These are phyloP conservation scores for Eupleurogrammus muticus DNA, from an alignment of 2,797 vertebrate species.

Conservation along the genomic window DNA sequence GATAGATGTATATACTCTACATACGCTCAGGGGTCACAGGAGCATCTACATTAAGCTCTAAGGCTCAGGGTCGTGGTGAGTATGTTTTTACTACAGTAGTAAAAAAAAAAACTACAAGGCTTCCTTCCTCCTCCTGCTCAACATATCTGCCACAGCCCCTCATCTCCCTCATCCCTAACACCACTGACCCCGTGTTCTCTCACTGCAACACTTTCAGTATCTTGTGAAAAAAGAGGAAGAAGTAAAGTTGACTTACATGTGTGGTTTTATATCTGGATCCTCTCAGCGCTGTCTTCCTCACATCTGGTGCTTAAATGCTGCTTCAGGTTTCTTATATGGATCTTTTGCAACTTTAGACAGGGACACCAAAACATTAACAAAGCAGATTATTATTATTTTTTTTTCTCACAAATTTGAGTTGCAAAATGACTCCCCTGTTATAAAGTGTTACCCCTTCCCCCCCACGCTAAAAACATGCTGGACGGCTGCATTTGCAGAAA, in stretches of 20 bases:
- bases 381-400: constrained; percentile 1
- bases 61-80: constrained; percentile 77
- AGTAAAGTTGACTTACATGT: constrained; percentile 19
- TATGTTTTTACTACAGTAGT: constrained; percentile 69
- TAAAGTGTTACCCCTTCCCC: constrained; percentile 64
- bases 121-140: constrained; percentile 16
- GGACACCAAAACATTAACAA: constrained; percentile 44
- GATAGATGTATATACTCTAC: constrained; percentile 78
- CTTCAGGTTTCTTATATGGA: constrained; percentile 44
- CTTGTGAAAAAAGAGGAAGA: constrained; percentile 5
- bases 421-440: constrained; percentile 20
- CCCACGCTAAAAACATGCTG: constrained; percentile 25
- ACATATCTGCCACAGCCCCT: constrained; percentile 28
- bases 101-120: constrained; percentile 28
- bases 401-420: too few species aligned
- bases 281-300: constrained; percentile 10
- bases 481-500: constrained; percentile 21
- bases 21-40: constrained; percentile 74
- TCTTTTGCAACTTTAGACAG: constrained; percentile 45
- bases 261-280: constrained; percentile 28
- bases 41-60: constrained; percentile 70
- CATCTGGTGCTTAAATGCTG: constrained; percentile 39
- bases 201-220: constrained; percentile 43
- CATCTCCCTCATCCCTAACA: constrained; percentile 56
- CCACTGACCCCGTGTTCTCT: constrained; percentile 50